These are phyloP conservation scores for Myotis myotis DNA, from an alignment of 2,797 vertebrate species.

Conservation along the genomic window DNA sequence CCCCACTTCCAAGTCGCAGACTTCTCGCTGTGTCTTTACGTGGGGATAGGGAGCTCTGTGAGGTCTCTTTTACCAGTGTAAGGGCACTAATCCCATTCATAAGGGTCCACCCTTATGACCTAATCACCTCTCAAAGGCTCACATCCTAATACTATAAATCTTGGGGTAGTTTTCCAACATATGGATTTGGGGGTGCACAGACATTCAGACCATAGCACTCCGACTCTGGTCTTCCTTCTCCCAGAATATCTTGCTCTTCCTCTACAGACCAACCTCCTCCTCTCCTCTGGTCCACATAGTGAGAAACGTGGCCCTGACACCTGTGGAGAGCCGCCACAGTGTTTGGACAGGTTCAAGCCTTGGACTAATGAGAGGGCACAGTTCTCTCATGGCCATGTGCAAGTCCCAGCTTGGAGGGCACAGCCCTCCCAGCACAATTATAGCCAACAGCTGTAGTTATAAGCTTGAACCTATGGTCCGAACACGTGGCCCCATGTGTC, in stretches of 20 bases:
- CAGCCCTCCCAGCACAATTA: no score
- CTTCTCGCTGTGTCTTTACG: neutral
- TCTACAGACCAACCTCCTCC: neutral
- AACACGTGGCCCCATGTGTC: no score
- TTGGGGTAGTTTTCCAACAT: neutral
- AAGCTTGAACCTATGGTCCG: no score
- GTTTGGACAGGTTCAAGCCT: no score
- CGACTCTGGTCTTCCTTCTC: neutral
- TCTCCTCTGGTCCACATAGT: neutral
- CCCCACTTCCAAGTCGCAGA: neutral
- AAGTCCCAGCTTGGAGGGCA: no score
- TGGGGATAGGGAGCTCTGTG: neutral
- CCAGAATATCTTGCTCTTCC: neutral
- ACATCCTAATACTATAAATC: neutral
- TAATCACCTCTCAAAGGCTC: neutral
- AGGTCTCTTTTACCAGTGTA: neutral
- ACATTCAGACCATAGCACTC: neutral
- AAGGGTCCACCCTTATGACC: neutral
- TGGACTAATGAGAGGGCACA: no score
- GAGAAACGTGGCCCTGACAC: neutral
- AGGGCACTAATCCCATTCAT: neutral
- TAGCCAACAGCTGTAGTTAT: no score
- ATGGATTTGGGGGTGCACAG: neutral
- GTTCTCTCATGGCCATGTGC: no score
- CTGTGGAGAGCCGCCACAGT: no score